Evolutionary conservation across 2,113 vertebrate species (phyloP).

Genomic region (Pangasianodon gigas): DNA sequence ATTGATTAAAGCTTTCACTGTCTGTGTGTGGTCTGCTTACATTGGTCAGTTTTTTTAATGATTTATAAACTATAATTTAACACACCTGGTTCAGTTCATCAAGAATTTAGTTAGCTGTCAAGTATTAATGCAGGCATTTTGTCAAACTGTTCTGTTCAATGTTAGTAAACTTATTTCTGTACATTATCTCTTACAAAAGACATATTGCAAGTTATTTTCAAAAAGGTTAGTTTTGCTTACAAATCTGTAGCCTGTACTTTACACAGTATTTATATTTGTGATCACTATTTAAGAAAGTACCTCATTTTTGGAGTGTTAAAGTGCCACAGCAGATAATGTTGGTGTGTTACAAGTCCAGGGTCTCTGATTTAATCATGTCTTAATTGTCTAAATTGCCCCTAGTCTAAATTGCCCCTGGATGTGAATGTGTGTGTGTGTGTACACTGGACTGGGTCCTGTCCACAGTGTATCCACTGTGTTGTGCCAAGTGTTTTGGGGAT

Average conservation of each 20-base stretch:
- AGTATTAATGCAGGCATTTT: neutral
- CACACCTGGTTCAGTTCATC: neutral
- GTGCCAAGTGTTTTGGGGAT: neutral
- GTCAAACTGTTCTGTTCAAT: neutral
- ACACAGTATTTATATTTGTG: neutral
- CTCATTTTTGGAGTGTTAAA: neutral
- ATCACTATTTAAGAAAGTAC: neutral
- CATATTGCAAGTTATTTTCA: neutral
- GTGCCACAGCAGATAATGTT: neutral
- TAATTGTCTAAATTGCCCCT: too few species aligned
- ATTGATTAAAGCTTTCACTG: neutral
- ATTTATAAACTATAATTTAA: neutral
- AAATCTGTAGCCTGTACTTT: neutral
- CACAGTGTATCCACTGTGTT: neutral
- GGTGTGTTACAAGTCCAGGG: neutral
- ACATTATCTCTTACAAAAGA: neutral
- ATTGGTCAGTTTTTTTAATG: neutral
- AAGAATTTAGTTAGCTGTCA: neutral
- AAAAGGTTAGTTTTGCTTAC: neutral
- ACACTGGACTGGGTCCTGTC: too few species aligned
- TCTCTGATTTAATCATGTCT: neutral
- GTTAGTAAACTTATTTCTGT: neutral
- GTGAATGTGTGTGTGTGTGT: neutral
- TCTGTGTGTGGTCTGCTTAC: neutral
- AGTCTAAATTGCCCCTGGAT: neutral